Conservation (phyloP, 64 coral and sea anemone genomes). For the Stichodactyla helianthus region DNA sequence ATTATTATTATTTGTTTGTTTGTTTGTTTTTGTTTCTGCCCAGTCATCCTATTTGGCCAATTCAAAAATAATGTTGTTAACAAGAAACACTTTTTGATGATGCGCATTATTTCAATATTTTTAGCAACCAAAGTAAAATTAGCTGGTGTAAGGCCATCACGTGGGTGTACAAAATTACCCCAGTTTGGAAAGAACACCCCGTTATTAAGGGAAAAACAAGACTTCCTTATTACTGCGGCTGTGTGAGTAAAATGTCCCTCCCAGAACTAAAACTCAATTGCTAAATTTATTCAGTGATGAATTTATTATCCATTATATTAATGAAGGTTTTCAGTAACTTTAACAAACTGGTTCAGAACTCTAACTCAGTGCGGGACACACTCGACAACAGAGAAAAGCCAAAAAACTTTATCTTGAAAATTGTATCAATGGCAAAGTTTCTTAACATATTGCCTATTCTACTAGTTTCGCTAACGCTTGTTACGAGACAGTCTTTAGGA, state of each 20-base stretch:
- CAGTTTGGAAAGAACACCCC: no score
- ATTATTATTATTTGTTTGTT: no score
- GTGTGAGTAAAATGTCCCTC: not conserved
- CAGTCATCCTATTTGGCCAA: no score
- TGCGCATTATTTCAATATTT: no score
- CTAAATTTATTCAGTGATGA: not conserved
- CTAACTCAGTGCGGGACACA: not conserved
- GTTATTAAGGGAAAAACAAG: not conserved
- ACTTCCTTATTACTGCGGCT: not conserved
- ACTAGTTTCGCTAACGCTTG: not conserved
- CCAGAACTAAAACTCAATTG: not conserved
- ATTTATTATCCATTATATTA: not conserved
- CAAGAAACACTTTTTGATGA: no score
- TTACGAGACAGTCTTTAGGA: not conserved
- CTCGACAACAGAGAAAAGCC: not conserved
- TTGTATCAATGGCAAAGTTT: not conserved
- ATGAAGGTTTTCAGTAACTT: not conserved
- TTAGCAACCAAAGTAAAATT: not conserved
- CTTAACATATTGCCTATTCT: not conserved
- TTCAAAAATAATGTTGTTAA: no score
- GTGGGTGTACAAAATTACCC: not conserved
- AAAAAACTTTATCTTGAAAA: not conserved
- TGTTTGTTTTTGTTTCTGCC: no score
- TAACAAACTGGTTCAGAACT: not conserved
- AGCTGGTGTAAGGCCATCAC: not conserved